Evolutionary conservation across 2,113 vertebrate genomes (phyloP).

Genomic region (Amphilophus citrinellus): DNA sequence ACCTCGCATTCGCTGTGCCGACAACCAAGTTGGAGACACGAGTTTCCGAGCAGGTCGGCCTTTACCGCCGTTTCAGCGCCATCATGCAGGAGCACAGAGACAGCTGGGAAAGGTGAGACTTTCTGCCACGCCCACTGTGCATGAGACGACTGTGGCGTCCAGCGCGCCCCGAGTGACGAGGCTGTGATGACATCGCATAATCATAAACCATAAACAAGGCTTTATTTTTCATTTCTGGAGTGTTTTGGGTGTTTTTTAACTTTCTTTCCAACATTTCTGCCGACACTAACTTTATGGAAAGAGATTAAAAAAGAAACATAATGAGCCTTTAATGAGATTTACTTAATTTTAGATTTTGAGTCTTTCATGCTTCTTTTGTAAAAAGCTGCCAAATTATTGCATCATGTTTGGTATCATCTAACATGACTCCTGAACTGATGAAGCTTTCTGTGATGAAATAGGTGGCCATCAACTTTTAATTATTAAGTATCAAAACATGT

Average conservation of each 20-base stretch:
- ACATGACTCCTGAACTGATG: not conserved
- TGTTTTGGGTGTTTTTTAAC: too few relatives aligned
- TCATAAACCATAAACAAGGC: too few relatives aligned
- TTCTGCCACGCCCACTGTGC: not conserved
- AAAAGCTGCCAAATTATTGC: fast-evolving
- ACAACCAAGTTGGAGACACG: too few relatives aligned
- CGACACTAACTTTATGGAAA: too few relatives aligned
- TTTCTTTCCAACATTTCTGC: too few relatives aligned
- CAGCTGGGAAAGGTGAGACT: too few relatives aligned
- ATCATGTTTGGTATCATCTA: fast-evolving
- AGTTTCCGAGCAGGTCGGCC: too few relatives aligned
- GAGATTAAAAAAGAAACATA: too few relatives aligned
- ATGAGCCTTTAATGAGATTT: too few relatives aligned
- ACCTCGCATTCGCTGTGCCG: not conserved
- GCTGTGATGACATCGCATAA: not conserved
- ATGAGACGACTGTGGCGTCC: not conserved
- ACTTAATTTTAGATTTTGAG: not conserved
- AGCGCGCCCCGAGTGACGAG: not conserved
- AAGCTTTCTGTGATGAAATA: not conserved
- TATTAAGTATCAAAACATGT: not conserved
- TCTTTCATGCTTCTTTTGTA: not conserved
- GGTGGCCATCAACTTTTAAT: fast-evolving
- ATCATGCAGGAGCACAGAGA: too few relatives aligned
- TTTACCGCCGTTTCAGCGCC: too few relatives aligned
- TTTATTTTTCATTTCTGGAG: too few relatives aligned